Conservation (phyloP, 2,888 invertebrate genomes). For the Tricholauxania praeusta region DNA sequence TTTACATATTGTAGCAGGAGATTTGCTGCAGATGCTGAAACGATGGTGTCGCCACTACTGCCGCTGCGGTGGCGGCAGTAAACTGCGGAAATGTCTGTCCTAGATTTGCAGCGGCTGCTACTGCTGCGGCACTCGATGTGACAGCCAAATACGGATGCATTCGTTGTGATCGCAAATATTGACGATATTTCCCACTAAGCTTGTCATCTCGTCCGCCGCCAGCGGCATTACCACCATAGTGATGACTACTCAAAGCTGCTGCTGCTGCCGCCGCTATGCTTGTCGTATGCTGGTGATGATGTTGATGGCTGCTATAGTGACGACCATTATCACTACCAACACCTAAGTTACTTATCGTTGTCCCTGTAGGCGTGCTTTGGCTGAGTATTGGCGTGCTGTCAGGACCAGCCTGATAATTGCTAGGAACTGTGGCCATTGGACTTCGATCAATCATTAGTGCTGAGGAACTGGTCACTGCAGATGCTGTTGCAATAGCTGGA, state of each 20-base stretch:
- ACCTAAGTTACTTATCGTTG: conserved; percentile 30
- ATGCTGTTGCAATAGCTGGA: conserved; percentile 49
- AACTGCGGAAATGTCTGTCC: conserved; percentile 70
- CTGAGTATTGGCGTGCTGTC: conserved; percentile 63
- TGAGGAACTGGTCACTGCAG: conserved; percentile 49
- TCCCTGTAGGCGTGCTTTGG: conserved; percentile 41
- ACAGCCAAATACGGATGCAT: conserved; percentile 72
- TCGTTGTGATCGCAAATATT: conserved; percentile 72
- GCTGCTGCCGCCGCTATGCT: conserved; percentile 44
- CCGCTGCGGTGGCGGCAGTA: conserved; percentile 59
- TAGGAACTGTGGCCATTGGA: conserved; percentile 69
- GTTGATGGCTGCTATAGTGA: conserved; percentile 38
- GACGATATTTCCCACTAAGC: conserved; percentile 71
- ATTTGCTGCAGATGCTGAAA: conserved; percentile 71
- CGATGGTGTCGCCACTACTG: conserved; percentile 60
- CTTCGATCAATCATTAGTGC: conserved; percentile 64
- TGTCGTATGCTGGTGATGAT: conserved; percentile 28
- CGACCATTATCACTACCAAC: conserved; percentile 32
- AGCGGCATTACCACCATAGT: conserved; percentile 39
- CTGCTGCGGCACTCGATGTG: conserved; percentile 68
- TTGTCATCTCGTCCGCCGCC: conserved; percentile 53
- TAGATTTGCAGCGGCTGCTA: conserved; percentile 60
- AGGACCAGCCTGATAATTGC: conserved; percentile 69
- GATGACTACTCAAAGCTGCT: conserved; percentile 46
- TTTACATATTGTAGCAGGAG: conserved; percentile 74